phyloP scores from a whole-genome alignment of 2,797 vertebrate species.

The Leuciscus waleckii region DNA sequence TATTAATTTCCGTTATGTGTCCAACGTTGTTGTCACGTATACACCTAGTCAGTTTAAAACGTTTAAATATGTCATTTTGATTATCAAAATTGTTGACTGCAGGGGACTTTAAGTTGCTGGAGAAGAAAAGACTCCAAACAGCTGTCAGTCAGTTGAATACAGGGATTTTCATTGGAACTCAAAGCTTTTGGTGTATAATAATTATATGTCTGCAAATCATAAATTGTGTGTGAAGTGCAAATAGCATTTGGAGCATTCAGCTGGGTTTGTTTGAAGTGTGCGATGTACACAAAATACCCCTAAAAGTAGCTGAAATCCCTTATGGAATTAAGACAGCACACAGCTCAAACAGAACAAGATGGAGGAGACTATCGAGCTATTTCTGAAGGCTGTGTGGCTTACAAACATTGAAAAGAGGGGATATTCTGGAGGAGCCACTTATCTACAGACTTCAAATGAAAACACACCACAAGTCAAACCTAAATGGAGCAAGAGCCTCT shows the following conservation, averaged over 20 bases:
- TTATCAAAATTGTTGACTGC: too few relatives aligned
- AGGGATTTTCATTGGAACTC: conserved; percentile 14
- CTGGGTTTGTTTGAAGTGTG: not conserved
- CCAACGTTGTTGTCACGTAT: not conserved
- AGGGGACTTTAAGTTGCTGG: not conserved
- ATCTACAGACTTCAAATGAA: conserved; percentile 9
- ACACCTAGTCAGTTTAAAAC: too few relatives aligned
- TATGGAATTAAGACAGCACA: not conserved
- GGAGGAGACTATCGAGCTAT: not conserved
- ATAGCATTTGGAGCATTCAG: not conserved
- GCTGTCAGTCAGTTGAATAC: not conserved
- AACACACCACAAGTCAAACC: conserved; percentile 1
- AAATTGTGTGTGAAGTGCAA: not conserved
- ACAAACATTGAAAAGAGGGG: not conserved
- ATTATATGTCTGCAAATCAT: not conserved
- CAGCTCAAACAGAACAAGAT: not conserved
- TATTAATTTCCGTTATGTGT: not conserved
- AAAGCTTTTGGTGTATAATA: not conserved
- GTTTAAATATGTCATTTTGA: too few relatives aligned
- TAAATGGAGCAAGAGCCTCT: not conserved
- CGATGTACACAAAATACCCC: not conserved
- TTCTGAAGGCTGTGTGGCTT: not conserved
- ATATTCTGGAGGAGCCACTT: not conserved
- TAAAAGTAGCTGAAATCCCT: conserved; percentile 9
- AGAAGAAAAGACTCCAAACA: not conserved